Base-by-base conservation (phyloP, 2,888 invertebrate genomes). In the Drosophila longiperda region DNA sequence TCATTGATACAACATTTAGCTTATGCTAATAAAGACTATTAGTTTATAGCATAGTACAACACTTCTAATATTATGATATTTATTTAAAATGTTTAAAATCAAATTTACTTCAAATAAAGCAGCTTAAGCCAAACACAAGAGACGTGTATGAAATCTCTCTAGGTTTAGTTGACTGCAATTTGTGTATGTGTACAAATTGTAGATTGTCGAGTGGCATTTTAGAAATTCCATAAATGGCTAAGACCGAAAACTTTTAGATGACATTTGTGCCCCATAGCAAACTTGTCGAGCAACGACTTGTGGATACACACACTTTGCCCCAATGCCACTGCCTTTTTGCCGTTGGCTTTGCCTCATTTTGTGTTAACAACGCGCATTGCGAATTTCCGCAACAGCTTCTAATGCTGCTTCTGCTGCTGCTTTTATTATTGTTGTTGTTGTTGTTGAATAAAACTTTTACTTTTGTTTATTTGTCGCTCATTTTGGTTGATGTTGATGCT, bases 381-480 rank as follows among this genome's bases (percentile, higher is more conserved):
- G 78, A 81, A 89, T 87, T 89, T 85, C 89, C 89, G 87, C 73
- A 68, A 45, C 67, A 66, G 75, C 33, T 29, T 62, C 23, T 15
- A 1, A 12, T 45, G 45, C 20, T 12, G 34, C 70, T 71, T 36
- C 66, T 65, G 74, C 29, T 34, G 64, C 65, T 65, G 74, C 29
- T 33, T 12, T 12, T 49, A n/a, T 12, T 26, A 3, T 17, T 55
- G n/a, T n/a, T 54, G 17, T 36, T 53, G 34, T 23, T 36, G 82
- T 64, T 61, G 52, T 57, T 54, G 80, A 42, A 59, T 74, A 75
- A 80, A 89, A 85, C 77, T 85, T 85, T 82, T 84, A 84, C 89
- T 83, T 85, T 85, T 85, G 87, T 85, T 85, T 85, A 89, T 85
- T 85, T 85, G 89, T 89, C 84, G 89, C 89, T 85, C 87, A 83